Percentiles rank a stretch among this genome's conserved stretches.
These are phyloP conservation scores for Hirtodrosophila histrioides DNA, from an alignment of 2,888 invertebrate species.

Conservation along the genomic window DNA sequence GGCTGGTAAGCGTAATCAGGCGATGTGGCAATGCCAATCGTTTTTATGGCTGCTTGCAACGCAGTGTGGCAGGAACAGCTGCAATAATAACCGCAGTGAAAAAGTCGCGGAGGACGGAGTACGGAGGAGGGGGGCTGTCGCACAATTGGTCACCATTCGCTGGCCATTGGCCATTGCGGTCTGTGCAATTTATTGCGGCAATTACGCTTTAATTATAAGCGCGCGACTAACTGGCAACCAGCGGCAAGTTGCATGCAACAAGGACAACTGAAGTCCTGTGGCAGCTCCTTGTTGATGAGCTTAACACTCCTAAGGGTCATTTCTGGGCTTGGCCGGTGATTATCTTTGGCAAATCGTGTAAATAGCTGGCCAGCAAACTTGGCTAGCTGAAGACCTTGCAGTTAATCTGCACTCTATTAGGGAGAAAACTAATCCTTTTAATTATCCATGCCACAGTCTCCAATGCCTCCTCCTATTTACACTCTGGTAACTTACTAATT, in stretches of 20 bases:
- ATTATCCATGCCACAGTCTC: no score
- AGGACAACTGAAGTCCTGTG: constrained; percentile 13
- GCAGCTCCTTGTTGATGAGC: constrained; percentile 19
- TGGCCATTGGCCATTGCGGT: constrained; percentile 58
- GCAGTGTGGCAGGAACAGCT: constrained; percentile 40
- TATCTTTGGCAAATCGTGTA: constrained; percentile 8
- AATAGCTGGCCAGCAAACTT: background rate
- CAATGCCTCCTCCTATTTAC: no score
- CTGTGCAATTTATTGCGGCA: constrained; percentile 73
- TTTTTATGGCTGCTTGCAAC: constrained; percentile 64
- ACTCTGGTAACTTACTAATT: no score
- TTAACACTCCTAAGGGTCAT: constrained; percentile 7
- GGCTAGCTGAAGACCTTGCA: background rate
- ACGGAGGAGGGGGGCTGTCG: no score
- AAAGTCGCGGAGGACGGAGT: constrained; percentile 22
- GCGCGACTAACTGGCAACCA: constrained; percentile 61
- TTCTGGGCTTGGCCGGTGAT: constrained; percentile 1
- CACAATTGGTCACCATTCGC: constrained; percentile 29
- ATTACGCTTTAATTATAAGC: constrained; percentile 78
- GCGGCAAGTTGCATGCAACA: constrained; percentile 20
- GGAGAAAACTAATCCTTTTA: no score
- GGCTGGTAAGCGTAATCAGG: constrained; percentile 11
- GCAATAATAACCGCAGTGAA: constrained; percentile 59
- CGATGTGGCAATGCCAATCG: constrained; percentile 19
- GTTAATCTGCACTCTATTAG: no score